Conservation (phyloP, 37 sponge, comb jelly and placozoan genomes). For the Sycon ciliatum region DNA sequence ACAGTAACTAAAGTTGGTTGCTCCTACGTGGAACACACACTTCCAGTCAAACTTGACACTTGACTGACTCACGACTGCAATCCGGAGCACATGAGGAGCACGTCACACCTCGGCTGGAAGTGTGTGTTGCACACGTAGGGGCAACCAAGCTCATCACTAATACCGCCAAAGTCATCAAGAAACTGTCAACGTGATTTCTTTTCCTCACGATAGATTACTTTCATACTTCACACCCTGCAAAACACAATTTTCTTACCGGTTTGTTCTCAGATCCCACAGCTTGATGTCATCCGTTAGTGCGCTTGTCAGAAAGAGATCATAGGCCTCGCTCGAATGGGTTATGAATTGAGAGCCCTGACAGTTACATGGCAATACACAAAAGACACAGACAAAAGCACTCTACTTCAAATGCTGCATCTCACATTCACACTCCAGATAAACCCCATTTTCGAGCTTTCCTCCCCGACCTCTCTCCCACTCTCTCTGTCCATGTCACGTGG, state of each 20-base stretch:
- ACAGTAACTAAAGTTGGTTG: too few relatives aligned
- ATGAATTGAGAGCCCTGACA: conserved; percentile 68
- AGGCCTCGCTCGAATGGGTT: conserved; percentile 46
- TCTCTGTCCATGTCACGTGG: too few relatives aligned
- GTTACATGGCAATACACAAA: not conserved
- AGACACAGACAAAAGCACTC: not conserved
- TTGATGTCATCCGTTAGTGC: conserved; percentile 76
- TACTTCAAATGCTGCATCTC: not conserved
- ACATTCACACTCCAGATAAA: not conserved
- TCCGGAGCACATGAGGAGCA: too few relatives aligned
- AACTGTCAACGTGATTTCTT: not conserved
- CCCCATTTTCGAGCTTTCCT: too few relatives aligned
- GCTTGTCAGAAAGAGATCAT: conserved; percentile 71
- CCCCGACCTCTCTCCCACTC: not conserved
- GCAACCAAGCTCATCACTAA: too few relatives aligned
- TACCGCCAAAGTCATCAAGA: not conserved
- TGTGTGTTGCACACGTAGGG: too few relatives aligned
- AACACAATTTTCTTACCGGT: conserved; percentile 31
- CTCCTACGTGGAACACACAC: too few relatives aligned
- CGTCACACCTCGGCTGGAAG: too few relatives aligned
- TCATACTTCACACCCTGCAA: not conserved
- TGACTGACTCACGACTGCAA: too few relatives aligned
- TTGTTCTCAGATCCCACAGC: conserved; percentile 76
- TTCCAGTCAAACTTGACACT: too few relatives aligned
- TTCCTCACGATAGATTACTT: too few relatives aligned